Conservation (phyloP, 1,140 invertebrate species). For the Pseudobourletiella spinata region DNA sequence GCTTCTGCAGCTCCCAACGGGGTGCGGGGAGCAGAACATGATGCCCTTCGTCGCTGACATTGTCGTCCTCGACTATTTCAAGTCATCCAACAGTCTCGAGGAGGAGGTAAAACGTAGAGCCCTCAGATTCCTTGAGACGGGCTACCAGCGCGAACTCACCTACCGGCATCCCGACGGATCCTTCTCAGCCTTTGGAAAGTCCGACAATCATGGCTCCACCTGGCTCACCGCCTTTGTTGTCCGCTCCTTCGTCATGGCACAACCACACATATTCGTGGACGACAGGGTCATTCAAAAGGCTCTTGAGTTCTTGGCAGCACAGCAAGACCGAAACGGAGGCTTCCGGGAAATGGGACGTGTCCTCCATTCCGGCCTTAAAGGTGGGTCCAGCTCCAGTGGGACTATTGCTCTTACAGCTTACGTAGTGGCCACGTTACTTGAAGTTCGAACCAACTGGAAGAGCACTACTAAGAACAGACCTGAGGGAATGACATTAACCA, state of each 20-base stretch:
- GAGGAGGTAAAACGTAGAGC: constrained; percentile 59
- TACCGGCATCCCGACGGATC: constrained; percentile 51
- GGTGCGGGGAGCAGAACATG: constrained; percentile 81
- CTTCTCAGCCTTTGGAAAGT: constrained; percentile 77
- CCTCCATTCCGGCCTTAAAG: constrained; percentile 8
- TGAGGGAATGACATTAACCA: constrained; percentile 34
- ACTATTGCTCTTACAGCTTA: constrained; percentile 5
- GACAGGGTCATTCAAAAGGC: constrained; percentile 50
- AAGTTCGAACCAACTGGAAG: constrained; percentile 5
- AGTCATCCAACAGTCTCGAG: constrained; percentile 44
- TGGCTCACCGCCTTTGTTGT: constrained; percentile 94
- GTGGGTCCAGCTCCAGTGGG: not conserved
- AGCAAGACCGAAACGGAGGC: constrained; percentile 6
- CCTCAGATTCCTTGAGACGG: constrained; percentile 63
- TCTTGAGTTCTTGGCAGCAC: not conserved
- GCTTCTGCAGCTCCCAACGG: constrained; percentile 55
- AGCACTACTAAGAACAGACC: not conserved
- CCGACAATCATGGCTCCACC: constrained; percentile 71
- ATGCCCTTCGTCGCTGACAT: constrained; percentile 83
- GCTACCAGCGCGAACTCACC: constrained; percentile 85
- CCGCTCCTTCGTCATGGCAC: constrained; percentile 73
- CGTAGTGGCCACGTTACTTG: constrained; percentile 8
- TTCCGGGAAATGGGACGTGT: constrained; percentile 19
- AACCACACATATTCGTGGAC: constrained; percentile 68
- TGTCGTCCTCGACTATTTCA: constrained; percentile 69